Base-by-base conservation (phyloP, 2,797 vertebrate genomes). In the Pipistrellus nathusii region DNA sequence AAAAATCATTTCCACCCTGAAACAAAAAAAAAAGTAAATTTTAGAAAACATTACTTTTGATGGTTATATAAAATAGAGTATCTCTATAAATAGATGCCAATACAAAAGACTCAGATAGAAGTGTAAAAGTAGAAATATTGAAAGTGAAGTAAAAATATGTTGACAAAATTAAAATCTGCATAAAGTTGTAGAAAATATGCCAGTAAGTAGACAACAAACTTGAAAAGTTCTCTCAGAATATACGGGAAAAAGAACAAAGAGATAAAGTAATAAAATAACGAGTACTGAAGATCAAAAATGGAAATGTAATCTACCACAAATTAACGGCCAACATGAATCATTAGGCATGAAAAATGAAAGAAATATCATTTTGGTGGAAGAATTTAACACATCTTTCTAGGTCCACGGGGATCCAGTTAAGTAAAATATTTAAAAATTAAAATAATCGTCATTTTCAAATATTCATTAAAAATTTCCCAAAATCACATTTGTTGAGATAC, bases 11-110 rank as follows among this genome's bases (percentile, higher is more conserved):
- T 94, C 68, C 12, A 75, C 35, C 57, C 51, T 46, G 76, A 21
- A 77, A 89, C 90, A 84, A 84, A 46, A 72, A 84, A 46, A 72
- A 7, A 92, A 90, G 71, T 38, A 44, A 12, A 90, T 64, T 82
- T 71, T 88, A 82, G 88, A 88, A 95, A 95, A 44, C 21, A 81
- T 75, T 35, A 76, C 44, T 85, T 93, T 44, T 71, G 46, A 88
- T 27, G 44, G n/a, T 68, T 44, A 80, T 2, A 48, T 78, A 93
- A 93, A 80, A 55, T 21, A 91, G 23, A 73, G 46, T n/a, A 87
- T 15, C 68, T 89, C 71, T 55, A 59, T 59, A n/a, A 95, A 41
- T 2, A 69, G 68, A 55, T 72, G 25, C 12, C 82, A 87, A 83
- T 32, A 66, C 8, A 81, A 71, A 95, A 64, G 64, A 73, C 57